Percentiles rank a stretch among this genome's conserved stretches.
Conservation (phyloP, 2,797 vertebrate genomes). For the Lagorchestes hirsutus region DNA sequence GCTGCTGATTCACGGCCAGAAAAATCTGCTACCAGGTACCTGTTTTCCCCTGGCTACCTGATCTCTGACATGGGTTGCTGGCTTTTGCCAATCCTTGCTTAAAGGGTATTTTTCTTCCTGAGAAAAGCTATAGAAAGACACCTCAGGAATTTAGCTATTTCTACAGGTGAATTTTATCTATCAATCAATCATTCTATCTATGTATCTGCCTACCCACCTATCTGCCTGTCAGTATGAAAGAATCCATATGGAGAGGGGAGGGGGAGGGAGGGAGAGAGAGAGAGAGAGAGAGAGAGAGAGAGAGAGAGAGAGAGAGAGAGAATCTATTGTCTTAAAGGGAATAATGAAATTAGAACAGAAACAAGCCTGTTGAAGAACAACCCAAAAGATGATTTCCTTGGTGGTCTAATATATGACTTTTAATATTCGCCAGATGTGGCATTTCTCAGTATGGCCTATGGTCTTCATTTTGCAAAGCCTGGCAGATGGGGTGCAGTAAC, state of each 20-base stretch:
- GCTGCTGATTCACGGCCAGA: neutral
- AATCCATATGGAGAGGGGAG: too few species aligned
- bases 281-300: too few species aligned
- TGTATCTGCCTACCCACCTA: too few species aligned
- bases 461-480: neutral
- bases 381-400: neutral
- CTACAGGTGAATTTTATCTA: neutral
- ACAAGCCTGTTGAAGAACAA: neutral
- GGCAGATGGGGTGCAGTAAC: neutral
- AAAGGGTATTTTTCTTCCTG: neutral
- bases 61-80: neutral
- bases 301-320: too few species aligned
- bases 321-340: neutral
- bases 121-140: neutral
- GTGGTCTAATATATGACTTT: neutral
- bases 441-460: neutral
- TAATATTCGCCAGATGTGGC: slow-evolving; percentile 3
- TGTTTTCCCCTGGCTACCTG: neutral
- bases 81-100: neutral
- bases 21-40: neutral
- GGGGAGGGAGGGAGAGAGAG: too few species aligned
- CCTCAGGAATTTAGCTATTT: neutral
- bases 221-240: neutral
- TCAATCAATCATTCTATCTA: too few species aligned
- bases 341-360: neutral